These are phyloP conservation scores for Ladona fulva DNA, from an alignment of 1,140 invertebrate species.

Conservation along the genomic window DNA sequence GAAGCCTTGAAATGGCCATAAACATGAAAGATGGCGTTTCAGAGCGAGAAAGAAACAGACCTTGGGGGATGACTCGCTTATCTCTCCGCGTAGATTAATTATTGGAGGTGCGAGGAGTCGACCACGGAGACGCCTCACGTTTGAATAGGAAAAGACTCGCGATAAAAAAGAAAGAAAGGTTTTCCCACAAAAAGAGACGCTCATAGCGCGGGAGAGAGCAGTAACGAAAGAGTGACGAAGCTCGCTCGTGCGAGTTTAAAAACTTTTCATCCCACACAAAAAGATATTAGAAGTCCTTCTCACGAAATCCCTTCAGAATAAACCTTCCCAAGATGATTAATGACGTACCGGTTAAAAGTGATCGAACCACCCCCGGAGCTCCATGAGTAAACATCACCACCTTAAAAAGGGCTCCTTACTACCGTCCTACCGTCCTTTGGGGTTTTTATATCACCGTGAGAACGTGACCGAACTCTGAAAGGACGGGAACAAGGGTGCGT, in stretches of 20 bases:
- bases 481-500: not conserved
- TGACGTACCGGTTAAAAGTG: not conserved
- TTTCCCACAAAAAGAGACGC: not conserved
- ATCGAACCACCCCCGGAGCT: not conserved
- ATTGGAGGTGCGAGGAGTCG: not conserved
- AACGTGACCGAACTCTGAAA: not conserved
- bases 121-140: not conserved
- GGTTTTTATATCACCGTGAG: slow-evolving; percentile 4
- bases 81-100: not conserved
- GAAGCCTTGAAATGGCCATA: not conserved
- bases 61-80: not conserved
- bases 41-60: not conserved
- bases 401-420: not conserved
- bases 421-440: not conserved
- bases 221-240: slow-evolving; percentile 4
- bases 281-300: not conserved
- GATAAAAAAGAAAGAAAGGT: not conserved
- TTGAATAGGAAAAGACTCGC: not conserved
- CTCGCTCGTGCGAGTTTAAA: not conserved
- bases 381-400: not conserved
- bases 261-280: not conserved
- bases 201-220: not conserved
- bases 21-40: not conserved
- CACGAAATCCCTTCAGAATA: not conserved
- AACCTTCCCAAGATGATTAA: not conserved